These are phyloP conservation scores for Acronicta leporina DNA, from an alignment of 2,888 invertebrate species.

Conservation along the genomic window DNA sequence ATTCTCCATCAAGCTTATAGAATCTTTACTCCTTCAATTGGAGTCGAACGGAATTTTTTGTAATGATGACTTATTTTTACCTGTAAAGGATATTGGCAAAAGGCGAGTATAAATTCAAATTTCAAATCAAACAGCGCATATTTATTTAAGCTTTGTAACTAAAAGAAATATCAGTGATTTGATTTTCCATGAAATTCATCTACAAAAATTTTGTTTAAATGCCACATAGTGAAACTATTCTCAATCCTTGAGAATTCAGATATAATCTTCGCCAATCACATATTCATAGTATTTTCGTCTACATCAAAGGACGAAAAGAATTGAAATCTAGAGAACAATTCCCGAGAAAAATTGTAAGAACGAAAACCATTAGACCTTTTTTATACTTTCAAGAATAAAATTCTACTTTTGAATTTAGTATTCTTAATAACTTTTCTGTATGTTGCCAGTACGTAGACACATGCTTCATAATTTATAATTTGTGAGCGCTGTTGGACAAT, in stretches of 20 bases:
- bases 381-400: slow-evolving; percentile 4
- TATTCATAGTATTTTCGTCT: slow-evolving; percentile 21
- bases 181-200: neutral
- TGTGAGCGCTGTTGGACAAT: neutral
- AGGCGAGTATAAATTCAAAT: too few relatives aligned
- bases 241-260: slow-evolving; percentile 18
- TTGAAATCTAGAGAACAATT: slow-evolving; percentile 22
- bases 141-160: too few relatives aligned
- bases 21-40: too few relatives aligned
- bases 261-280: slow-evolving; percentile 27
- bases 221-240: slow-evolving; percentile 4
- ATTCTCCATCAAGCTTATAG: too few relatives aligned
- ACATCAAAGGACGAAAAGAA: slow-evolving; percentile 17
- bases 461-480: slow-evolving; percentile 3
- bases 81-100: too few relatives aligned
- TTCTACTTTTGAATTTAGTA: neutral
- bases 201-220: neutral
- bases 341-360: slow-evolving; percentile 16
- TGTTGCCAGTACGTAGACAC: neutral
- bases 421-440: slow-evolving; percentile 4
- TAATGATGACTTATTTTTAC: too few relatives aligned
- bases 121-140: too few relatives aligned
- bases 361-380: slow-evolving; percentile 8
- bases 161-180: too few relatives aligned
- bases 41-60: too few relatives aligned